Evolutionary conservation across 2,113 vertebrate species (phyloP), one percentile per base, ranked within the genome.

Genomic region (human): DNA sequence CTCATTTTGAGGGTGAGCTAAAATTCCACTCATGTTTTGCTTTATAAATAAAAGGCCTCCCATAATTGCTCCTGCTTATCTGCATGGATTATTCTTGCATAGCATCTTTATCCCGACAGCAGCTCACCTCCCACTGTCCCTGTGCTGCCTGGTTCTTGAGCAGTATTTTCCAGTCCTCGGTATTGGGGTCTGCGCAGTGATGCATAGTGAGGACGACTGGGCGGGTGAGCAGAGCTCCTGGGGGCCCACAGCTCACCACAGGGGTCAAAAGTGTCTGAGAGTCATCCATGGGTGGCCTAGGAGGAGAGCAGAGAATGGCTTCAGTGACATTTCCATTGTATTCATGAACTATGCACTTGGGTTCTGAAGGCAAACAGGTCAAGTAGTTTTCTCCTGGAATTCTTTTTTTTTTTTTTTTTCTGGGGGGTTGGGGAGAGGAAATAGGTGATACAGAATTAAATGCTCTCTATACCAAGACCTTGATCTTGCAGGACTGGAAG

Each of bases 161-260:
- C 98, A 99, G 99, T 88, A 99, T 99, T 97, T 99, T 99, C 99
- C 99, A 99, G 98, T 99, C 99, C 48, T 99, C 99, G 0, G 99
- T 99, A 91, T 99, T 99, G 0, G 99, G 99, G 78, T 99, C 99
- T 9, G 99, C 99, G 0, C 99, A 99, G 98, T 99, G 99, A 98
- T 99, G 99, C 98, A 99, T 99, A 83, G 99, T 99, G 94, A 99
- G 97, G 97, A 99, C 99, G 79, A 99, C 98, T 0, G 99, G 99
- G 38, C 99, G 99, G 27, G 99, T 99, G 66, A 99, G 97, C 92
- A 99, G 97, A 78, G 99, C 99, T 95, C 99, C 99, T 0, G 99
- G 99, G 2, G 99, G 99, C 45, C 99, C 99, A 11, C 99, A 99
- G 98, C 99, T 99, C 97, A 99, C 99, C 98, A 99, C 99, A 0